Base-by-base conservation (phyloP, 2,113 vertebrate genomes). In the Chlamydotis undulata region DNA sequence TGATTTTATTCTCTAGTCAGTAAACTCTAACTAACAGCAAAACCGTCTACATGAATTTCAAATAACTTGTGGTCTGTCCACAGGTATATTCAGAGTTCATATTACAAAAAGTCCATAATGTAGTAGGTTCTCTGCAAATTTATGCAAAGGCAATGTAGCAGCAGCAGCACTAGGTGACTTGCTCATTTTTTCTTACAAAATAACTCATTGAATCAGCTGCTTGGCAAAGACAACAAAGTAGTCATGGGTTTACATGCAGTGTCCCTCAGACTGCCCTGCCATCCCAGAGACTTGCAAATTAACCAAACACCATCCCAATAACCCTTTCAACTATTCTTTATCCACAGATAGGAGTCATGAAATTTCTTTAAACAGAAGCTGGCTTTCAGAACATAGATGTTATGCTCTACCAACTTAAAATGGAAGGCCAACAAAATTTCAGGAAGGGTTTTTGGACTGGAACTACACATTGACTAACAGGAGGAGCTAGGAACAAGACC, bases 241-340 rank as follows among this genome's bases (percentile, higher is more conserved):
- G 55, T 18, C 2, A 0, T 2, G 15, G 73, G 25, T 52, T 76
- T 10, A 41, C 7, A 14, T 2, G 19, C 29, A 53, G 25, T 2
- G 7, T 39, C 50, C 45, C 60, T 61, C 3, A 1, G 56, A 50
- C 11, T 37, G 16, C 57, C 31, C 52, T 76, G 35, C 50, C 31
- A 56, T 73, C 35, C 29, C 26, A 70, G 9, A 49, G 69, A 33
- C 26, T 33, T 26, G 21, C 21, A 78, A 61, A 63, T 39, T 29
- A 60, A 77, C 19, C 7, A 11, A 83, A 76, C 2, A 9, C 12
- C 4, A 1, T 28, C 19, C 16, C 50, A 77, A 33, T 3, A 84
- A 70, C 16, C 75, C 67, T 87, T 85, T 82, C 47, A 81, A 17
- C 5, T 57, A 45, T 13, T 55, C 31, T 35, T 75, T 75, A 70